Evolutionary conservation across 2,797 vertebrate species (phyloP), one percentile per base, ranked within the genome.

Genomic region (Moxostoma hubbsi): DNA sequence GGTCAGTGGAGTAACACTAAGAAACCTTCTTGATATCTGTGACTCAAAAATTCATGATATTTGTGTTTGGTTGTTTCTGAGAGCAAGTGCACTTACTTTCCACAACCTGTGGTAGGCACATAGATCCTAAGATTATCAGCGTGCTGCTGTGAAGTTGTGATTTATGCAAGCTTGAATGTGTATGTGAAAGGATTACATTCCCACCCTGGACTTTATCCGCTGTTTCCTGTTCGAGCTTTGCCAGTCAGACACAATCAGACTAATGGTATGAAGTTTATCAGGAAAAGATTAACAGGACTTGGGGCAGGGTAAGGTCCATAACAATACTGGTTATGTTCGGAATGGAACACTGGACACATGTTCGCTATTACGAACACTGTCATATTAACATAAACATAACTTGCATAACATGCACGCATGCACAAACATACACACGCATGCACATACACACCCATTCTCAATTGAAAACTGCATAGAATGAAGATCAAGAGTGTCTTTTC

Each of bases 191-290:
- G 65, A 81, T 83, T 80, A 82, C 43, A 82, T 89, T 77, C 80
- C 74, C 81, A 86, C 71, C 78, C 73, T 87, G 86, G 73, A 43
- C 84, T 82, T 66, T 84, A 74, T 87, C 82, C 82, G 72, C 75
- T 2, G 66, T 81, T 88, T 92, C 85, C 88, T 88, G 85, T 69
- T 69, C 80, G 69, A 53, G 71, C 78, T 61, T 69, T 69, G 57
- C 66, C 75, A 84, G 89, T 90, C 85, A 80, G 88, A 91, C 88
- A 36, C 36, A 92, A 85, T 82, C 72, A 58, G 49, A 72, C 80
- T 89, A 88, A 90, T 88, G 87, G 85, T 71, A 70, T 0, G 77
- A 82, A 83, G 65, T 86, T 90, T 88, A 88, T 91, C 88, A 84
- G 74, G 85, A 81, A 82, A 82, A 83, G 84, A 67, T 89, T 87